Percentiles rank a stretch among this genome's conserved stretches.
These are phyloP conservation scores for Lates calcarifer DNA, from an alignment of 2,113 vertebrate species.

Conservation along the genomic window DNA sequence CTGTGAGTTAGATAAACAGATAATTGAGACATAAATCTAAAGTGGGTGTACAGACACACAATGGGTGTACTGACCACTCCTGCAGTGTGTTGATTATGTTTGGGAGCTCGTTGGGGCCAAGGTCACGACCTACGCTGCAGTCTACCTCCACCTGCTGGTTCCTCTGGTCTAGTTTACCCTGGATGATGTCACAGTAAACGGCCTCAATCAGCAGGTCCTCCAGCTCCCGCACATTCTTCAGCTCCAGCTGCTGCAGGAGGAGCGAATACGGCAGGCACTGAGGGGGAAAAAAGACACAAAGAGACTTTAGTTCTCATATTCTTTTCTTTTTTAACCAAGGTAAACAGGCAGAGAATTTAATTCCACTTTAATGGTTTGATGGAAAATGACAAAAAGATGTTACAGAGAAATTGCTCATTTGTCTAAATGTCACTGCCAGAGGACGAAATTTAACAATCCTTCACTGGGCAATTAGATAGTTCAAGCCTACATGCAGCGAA, in stretches of 20 bases:
- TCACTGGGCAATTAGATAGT: slow-evolving; percentile 65
- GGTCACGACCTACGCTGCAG: slow-evolving; percentile 96
- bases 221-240: slow-evolving; percentile 97
- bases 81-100: slow-evolving; percentile 95
- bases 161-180: slow-evolving; percentile 97
- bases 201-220: slow-evolving; percentile 99
- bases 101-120: slow-evolving; percentile 94
- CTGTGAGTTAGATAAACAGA: slow-evolving; percentile 11
- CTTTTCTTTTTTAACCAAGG: slow-evolving; percentile 6
- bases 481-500: slow-evolving; percentile 34
- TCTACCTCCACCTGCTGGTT: slow-evolving; percentile 98
- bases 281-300: neutral
- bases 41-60: slow-evolving; percentile 7
- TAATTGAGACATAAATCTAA: slow-evolving; percentile 38
- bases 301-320: neutral
- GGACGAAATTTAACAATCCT: slow-evolving; percentile 54
- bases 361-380: slow-evolving; percentile 31
- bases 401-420: slow-evolving; percentile 60
- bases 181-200: slow-evolving; percentile 99
- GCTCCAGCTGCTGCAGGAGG: slow-evolving; percentile 96
- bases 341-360: slow-evolving; percentile 35
- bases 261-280: slow-evolving; percentile 96
- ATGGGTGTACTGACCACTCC: slow-evolving; percentile 89
- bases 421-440: slow-evolving; percentile 72
- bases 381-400: slow-evolving; percentile 47